Percentiles rank a stretch among this genome's conserved stretches.
These are phyloP conservation scores for Acanthacorydalis orientalis DNA, from an alignment of 2,888 invertebrate genomes.

Conservation along the genomic window DNA sequence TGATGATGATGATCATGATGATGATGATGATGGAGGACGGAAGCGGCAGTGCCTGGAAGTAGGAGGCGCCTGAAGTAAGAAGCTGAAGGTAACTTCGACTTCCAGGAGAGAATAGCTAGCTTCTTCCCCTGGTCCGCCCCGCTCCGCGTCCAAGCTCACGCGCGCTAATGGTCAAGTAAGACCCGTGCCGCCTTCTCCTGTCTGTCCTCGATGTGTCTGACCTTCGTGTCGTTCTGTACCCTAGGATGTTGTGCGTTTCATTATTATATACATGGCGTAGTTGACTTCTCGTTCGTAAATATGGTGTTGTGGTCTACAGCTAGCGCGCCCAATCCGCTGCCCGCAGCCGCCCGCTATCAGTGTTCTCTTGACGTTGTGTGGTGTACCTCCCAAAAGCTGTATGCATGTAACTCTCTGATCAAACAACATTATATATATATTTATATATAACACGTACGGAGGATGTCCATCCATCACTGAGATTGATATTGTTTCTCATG, in stretches of 20 bases:
- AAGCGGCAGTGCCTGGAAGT: slow-evolving; percentile 33
- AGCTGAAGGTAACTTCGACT: slow-evolving; percentile 27
- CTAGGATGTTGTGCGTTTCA: neutral
- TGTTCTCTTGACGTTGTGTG: too few species aligned
- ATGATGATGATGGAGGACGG: slow-evolving; percentile 20
- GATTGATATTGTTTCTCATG: too few species aligned
- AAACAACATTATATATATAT: too few species aligned
- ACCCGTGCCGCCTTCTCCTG: slow-evolving; percentile 13
- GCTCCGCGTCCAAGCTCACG: neutral
- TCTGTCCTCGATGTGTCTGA: slow-evolving; percentile 9
- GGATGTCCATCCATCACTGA: too few species aligned
- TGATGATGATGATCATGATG: slow-evolving; percentile 21
- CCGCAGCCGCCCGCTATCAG: too few species aligned
- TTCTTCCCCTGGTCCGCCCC: slow-evolving; percentile 14
- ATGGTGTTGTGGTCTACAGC: too few species aligned
- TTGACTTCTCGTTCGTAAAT: too few species aligned
- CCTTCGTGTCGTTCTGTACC: slow-evolving; percentile 8
- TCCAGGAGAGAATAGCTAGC: slow-evolving; percentile 41
- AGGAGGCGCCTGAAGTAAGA: slow-evolving; percentile 29
- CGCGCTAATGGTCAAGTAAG: slow-evolving; percentile 24
- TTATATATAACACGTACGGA: too few species aligned
- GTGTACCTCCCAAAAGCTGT: too few species aligned
- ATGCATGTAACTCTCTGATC: too few species aligned
- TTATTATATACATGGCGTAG: neutral
- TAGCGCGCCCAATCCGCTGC: too few species aligned